Conservation (phyloP, 2,113 vertebrate genomes). For the Cheilinus undulatus region DNA sequence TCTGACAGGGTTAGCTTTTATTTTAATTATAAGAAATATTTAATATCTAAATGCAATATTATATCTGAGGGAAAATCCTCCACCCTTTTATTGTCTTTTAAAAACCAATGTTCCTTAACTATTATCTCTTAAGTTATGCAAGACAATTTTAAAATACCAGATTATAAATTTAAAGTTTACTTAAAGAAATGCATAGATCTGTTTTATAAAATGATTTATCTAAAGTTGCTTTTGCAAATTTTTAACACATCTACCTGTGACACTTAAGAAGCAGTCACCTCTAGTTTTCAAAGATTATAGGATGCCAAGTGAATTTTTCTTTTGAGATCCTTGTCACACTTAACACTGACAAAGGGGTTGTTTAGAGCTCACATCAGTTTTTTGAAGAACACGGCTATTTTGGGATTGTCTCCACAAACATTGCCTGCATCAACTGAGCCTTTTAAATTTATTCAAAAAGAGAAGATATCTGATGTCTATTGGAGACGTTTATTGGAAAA, state of each 20-base stretch:
- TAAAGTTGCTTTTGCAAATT: slow-evolving; percentile 28
- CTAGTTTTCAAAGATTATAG: slow-evolving; percentile 55
- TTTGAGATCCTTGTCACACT: slow-evolving; percentile 32
- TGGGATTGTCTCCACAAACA: slow-evolving; percentile 67
- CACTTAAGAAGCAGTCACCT: slow-evolving; percentile 48
- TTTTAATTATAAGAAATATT: slow-evolving; percentile 55
- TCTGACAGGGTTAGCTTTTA: slow-evolving; percentile 68
- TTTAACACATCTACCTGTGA: slow-evolving; percentile 63
- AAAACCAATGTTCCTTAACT: slow-evolving; percentile 23
- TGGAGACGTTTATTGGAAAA: slow-evolving; percentile 70
- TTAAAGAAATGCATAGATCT: slow-evolving; percentile 40
- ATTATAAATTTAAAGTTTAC: slow-evolving; percentile 30
- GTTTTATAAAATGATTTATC: slow-evolving; percentile 43
- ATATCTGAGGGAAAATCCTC: slow-evolving; percentile 44
- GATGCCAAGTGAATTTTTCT: slow-evolving; percentile 52
- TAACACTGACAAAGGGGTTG: slow-evolving; percentile 31
- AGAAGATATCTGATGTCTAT: slow-evolving; percentile 67
- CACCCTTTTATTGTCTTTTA: slow-evolving; percentile 46
- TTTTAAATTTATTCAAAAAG: slow-evolving; percentile 71
- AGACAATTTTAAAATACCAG: slow-evolving; percentile 29
- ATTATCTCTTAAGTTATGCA: slow-evolving; percentile 37
- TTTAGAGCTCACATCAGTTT: slow-evolving; percentile 47
- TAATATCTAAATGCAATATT: slow-evolving; percentile 76
- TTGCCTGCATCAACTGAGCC: slow-evolving; percentile 87
- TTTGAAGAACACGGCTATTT: slow-evolving; percentile 62